These are phyloP conservation scores for Hypotaenidia philippensis DNA, from an alignment of 2,797 vertebrate genomes.

Conservation along the genomic window DNA sequence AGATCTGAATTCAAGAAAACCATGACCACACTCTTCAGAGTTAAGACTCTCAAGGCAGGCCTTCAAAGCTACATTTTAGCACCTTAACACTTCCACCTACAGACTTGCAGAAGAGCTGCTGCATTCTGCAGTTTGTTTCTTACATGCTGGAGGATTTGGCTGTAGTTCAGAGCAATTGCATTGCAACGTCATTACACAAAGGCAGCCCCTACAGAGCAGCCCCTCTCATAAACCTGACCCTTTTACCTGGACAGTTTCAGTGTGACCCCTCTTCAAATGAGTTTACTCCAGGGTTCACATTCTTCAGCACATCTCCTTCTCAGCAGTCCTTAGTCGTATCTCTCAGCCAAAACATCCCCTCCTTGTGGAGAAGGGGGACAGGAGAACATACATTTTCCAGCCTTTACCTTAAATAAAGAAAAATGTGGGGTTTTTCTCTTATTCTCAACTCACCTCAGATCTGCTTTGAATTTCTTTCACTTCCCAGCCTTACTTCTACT, in stretches of 20 bases:
- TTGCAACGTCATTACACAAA: background rate
- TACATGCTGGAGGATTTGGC: constrained; percentile 1
- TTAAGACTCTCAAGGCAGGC: background rate
- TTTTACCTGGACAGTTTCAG: background rate
- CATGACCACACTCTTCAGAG: background rate
- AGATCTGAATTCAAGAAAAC: background rate
- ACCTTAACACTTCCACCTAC: background rate
- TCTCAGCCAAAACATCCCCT: background rate
- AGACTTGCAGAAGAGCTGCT: background rate
- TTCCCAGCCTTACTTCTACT: background rate
- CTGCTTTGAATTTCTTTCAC: background rate
- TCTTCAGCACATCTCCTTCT: background rate
- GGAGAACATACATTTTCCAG: background rate
- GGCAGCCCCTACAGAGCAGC: background rate
- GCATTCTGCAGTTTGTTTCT: background rate
- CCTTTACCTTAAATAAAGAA: background rate
- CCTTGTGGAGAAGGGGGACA: background rate
- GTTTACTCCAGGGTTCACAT: background rate
- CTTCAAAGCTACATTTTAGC: constrained; percentile 18
- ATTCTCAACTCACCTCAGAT: background rate
- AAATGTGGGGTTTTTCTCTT: background rate
- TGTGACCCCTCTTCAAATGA: background rate
- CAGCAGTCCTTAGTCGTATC: background rate
- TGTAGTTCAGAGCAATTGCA: constrained; percentile 8
- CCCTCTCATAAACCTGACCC: background rate